These are phyloP conservation scores for Drosophila pallidifrons DNA, from an alignment of 1,140 invertebrate species.

Conservation along the genomic window DNA sequence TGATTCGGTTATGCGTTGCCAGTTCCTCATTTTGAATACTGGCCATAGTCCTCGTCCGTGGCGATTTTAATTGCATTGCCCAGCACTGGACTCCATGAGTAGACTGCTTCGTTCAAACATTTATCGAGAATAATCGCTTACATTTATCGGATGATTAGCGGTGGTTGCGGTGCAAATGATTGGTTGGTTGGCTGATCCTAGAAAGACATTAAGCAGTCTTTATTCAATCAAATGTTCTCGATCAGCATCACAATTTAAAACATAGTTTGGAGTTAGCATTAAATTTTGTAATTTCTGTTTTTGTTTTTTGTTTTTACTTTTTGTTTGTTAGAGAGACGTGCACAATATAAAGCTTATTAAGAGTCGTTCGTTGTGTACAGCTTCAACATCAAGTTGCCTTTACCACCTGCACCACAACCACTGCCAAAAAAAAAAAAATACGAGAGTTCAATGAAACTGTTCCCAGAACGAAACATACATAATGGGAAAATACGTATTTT, in stretches of 20 bases:
- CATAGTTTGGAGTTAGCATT: slow-evolving; percentile 38
- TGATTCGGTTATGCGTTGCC: slow-evolving; percentile 57
- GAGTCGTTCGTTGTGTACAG: slow-evolving; percentile 49
- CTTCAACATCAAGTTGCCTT: slow-evolving; percentile 14
- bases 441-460: slow-evolving; percentile 8
- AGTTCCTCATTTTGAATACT: slow-evolving; percentile 78
- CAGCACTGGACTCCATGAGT: slow-evolving; percentile 43
- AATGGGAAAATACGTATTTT: background rate
- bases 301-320: slow-evolving; percentile 8
- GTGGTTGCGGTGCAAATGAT: slow-evolving; percentile 33
- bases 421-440: background rate
- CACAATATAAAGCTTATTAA: slow-evolving; percentile 55
- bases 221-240: slow-evolving; percentile 60
- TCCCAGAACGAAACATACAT: slow-evolving; percentile 13
- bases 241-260: slow-evolving; percentile 21
- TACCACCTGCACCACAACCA: slow-evolving; percentile 73
- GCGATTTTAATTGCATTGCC: slow-evolving; percentile 79
- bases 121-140: slow-evolving; percentile 1
- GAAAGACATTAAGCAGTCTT: slow-evolving; percentile 67
- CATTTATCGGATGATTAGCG: slow-evolving; percentile 21
- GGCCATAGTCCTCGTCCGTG: slow-evolving; percentile 75
- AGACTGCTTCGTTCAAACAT: slow-evolving; percentile 23
- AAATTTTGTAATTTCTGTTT: slow-evolving; percentile 12
- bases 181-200: slow-evolving; percentile 23
- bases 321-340: slow-evolving; percentile 67